These are phyloP conservation scores for Chaetura pelagica DNA, from an alignment of 2,113 vertebrate species.

Conservation along the genomic window DNA sequence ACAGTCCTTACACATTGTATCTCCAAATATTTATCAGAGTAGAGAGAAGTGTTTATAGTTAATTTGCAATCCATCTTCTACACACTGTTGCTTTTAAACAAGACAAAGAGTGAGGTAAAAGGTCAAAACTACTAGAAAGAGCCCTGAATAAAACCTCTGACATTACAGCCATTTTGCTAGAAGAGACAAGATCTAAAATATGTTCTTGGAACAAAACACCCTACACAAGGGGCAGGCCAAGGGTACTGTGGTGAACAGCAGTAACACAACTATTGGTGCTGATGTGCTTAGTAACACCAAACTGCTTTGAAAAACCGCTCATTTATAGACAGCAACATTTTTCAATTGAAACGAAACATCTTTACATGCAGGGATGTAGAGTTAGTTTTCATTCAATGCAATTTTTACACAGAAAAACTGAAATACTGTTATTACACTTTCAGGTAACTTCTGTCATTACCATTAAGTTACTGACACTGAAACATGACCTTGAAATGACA, in stretches of 20 bases:
- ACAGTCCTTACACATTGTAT: background rate
- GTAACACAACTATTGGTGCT: background rate
- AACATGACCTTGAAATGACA: conserved; percentile 79
- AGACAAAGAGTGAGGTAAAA: conserved; percentile 5
- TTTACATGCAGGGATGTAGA: background rate
- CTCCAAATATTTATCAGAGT: conserved; percentile 36
- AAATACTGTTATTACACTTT: background rate
- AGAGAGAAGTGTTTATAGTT: conserved; percentile 3
- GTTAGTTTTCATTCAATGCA: background rate
- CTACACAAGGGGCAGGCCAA: background rate
- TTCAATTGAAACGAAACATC: background rate
- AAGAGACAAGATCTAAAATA: background rate
- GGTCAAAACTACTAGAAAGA: conserved; percentile 23
- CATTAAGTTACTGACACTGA: conserved; percentile 58
- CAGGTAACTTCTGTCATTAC: conserved; percentile 35
- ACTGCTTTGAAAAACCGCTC: background rate
- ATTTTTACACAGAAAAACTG: background rate
- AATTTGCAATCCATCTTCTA: conserved; percentile 34
- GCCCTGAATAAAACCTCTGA: background rate
- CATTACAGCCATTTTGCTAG: background rate
- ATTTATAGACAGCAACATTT: background rate
- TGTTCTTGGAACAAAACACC: background rate
- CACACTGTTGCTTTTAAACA: background rate
- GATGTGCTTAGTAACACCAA: background rate
- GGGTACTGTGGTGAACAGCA: background rate